Evolutionary conservation across 2,888 invertebrate species (phyloP).

Genomic region (Byasa hedistus): DNA sequence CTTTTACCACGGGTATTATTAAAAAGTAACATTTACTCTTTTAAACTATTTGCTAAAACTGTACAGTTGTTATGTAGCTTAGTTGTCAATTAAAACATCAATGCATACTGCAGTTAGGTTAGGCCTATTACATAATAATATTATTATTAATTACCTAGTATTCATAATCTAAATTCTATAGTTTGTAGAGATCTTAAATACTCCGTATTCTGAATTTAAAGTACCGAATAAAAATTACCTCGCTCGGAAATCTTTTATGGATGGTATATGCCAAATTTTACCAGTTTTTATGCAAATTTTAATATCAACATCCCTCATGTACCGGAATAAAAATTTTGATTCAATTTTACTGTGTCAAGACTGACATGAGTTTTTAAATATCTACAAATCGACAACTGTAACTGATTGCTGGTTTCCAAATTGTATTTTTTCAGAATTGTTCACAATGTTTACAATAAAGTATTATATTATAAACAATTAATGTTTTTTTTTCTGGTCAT

Average conservation of each 20-base stretch:
- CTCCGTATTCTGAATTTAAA: conserved; percentile 10
- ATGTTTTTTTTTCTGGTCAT: conserved; percentile 36
- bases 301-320: conserved; percentile 4
- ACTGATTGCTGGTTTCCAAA: conserved; percentile 45
- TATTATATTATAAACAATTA: conserved; percentile 47
- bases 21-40: conserved; percentile 37
- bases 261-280: conserved; percentile 17
- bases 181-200: conserved; percentile 13
- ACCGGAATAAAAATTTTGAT: conserved; percentile 36
- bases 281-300: conserved; percentile 31
- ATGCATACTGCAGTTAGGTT: conserved; percentile 28
- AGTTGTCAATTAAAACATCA: conserved; percentile 34
- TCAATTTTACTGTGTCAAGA: conserved; percentile 65
- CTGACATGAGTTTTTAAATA: conserved; percentile 52
- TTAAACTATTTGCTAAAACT: conserved; percentile 33
- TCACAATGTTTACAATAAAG: conserved; percentile 68
- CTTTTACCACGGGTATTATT: conserved; percentile 47
- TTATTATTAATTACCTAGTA: conserved; percentile 3
- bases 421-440: conserved; percentile 66
- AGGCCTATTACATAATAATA: conserved; percentile 18
- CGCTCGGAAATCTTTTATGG: conserved; percentile 8
- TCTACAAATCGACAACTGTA: conserved; percentile 49
- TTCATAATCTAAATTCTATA: conserved; percentile 10
- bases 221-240: conserved; percentile 2
- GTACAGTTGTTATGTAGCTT: conserved; percentile 70